Conservation (phyloP, 2,113 vertebrate genomes). For the Okapia johnstoni region DNA sequence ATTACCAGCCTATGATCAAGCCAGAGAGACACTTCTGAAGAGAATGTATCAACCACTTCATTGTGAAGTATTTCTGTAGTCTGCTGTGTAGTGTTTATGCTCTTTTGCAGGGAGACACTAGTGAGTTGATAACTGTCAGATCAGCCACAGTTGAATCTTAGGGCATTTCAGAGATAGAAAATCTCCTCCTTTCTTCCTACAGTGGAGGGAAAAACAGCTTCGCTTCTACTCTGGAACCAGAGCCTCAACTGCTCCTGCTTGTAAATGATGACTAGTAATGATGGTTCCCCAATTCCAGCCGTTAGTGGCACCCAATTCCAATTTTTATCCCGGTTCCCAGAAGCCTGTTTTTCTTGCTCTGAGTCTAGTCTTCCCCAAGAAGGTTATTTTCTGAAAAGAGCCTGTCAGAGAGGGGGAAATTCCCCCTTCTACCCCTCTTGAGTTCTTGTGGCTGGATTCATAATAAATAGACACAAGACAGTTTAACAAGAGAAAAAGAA, state of each 20-base stretch:
- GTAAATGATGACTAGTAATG: background rate
- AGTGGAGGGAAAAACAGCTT: background rate
- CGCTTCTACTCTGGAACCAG: background rate
- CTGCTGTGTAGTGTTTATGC: background rate
- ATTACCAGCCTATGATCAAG: background rate
- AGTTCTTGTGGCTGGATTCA: background rate
- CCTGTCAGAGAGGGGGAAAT: background rate
- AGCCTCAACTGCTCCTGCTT: background rate
- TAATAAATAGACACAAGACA: background rate
- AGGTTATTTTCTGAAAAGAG: background rate
- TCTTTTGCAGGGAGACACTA: background rate
- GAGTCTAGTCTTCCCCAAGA: background rate
- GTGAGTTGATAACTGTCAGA: background rate
- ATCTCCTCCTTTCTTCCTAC: background rate
- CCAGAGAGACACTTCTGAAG: background rate
- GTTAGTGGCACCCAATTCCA: background rate
- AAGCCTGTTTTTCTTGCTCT: background rate
- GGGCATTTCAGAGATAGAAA: background rate
- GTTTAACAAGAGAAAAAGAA: background rate
- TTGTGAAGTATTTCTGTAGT: background rate
- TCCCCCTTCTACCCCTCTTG: background rate
- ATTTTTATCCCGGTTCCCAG: background rate
- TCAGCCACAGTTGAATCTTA: background rate
- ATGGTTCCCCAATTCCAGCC: background rate
- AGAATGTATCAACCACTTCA: background rate